These are phyloP conservation scores for Drosophila pruinosa DNA, from an alignment of 1,140 invertebrate species.

Conservation along the genomic window DNA sequence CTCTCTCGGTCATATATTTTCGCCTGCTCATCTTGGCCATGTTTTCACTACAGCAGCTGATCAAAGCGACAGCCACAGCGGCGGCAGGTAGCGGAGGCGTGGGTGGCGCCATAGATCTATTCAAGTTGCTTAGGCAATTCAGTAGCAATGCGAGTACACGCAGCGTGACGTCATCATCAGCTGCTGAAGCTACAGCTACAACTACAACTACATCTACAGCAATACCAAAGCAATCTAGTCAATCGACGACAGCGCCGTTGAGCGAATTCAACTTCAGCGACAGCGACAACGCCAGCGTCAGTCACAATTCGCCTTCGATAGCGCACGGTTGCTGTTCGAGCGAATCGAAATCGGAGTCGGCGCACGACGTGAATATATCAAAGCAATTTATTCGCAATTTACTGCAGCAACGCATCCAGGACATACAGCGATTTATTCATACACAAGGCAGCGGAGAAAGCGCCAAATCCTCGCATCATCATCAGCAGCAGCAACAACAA, in stretches of 20 bases:
- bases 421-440: constrained; percentile 63
- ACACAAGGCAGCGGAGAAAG: constrained; percentile 48
- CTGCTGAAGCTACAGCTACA: constrained; percentile 7
- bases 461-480: constrained; percentile 53
- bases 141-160: constrained; percentile 26
- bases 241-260: constrained; percentile 7
- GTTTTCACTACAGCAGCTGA: constrained; percentile 75
- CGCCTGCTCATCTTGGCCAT: constrained; percentile 27
- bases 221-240: constrained; percentile 64
- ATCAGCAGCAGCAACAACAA: constrained; percentile 37
- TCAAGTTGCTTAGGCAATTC: constrained; percentile 38
- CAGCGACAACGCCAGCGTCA: constrained; percentile 20
- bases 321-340: constrained; percentile 62
- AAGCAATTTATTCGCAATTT: constrained; percentile 59
- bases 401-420: constrained; percentile 54
- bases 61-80: constrained; percentile 53
- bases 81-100: constrained; percentile 24
- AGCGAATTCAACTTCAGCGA: constrained; percentile 60
- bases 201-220: constrained; percentile 34
- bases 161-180: constrained; percentile 51
- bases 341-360: constrained; percentile 59
- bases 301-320: constrained; percentile 53
- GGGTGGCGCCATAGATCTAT: constrained; percentile 29
- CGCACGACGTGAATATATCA: constrained; percentile 50
- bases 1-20: background rate